Base-by-base conservation (phyloP, 2,113 vertebrate species). In the Danionella cerebrum region DNA sequence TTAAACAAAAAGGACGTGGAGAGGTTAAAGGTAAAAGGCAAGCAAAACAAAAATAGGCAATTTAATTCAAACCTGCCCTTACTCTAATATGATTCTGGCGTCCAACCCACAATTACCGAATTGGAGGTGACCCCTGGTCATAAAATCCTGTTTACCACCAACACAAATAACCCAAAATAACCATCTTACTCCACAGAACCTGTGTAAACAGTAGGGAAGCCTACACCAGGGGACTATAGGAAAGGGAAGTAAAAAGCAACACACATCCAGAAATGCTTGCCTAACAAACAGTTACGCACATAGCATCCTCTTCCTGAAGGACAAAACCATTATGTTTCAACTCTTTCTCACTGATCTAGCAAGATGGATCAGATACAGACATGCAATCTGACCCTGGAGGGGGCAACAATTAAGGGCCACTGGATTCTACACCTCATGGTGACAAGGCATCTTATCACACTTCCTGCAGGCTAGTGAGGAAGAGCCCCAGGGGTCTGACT, bases 381-480 rank as follows among this genome's bases (percentile, higher is more conserved):
- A 54, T 70, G 63, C 29, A 62, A 75, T 62, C 29, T 38, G 68
- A 75, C 48, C 68, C 52, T 19, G 38, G 19, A 66, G 70, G 41
- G 51, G 53, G 45, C 35, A 59, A 57, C 44, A 67, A 73, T 76
- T 62, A 76, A 9, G 50, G 51, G 31, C 45, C 52, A 42, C 50
- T 63, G 58, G 65, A 16, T 64, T 67, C 70, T 52, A 67, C 57
- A 42, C 58, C 73, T 54, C 22, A 22, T 59, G 70, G 69, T 70
- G 70, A 71, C 51, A 70, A 57, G 42, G 51, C 67, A 59, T 67
- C 70, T 76, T 75, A 78, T 78, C 76, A 70, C 55, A 63, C 65
- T 62, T 75, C 72, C 69, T 63, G 50, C 76, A 78, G 76, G 65
- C 47, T 27, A 51, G 57, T 52, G 53, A 62, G 58, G 60, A 75